Evolutionary conservation across 1,140 invertebrate genomes (phyloP).

Genomic region (Polypedilum vanderplanki): DNA sequence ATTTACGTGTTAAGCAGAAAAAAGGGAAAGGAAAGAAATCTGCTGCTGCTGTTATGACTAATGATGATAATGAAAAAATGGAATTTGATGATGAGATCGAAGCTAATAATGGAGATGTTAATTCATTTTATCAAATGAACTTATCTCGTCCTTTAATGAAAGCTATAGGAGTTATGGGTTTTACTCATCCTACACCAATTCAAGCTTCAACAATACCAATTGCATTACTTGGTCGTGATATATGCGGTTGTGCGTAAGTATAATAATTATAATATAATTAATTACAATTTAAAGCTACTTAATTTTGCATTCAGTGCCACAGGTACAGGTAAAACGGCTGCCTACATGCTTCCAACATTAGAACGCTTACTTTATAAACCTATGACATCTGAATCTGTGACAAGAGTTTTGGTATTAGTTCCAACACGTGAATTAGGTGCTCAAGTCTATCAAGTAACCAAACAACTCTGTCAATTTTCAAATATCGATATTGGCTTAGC

Average conservation of each 20-base stretch:
- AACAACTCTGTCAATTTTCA: slow-evolving; percentile 83
- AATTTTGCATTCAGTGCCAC: slow-evolving; percentile 91
- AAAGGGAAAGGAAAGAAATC: slow-evolving; percentile 49
- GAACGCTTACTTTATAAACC: slow-evolving; percentile 83
- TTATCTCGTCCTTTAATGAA: slow-evolving; percentile 82
- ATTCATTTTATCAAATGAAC: slow-evolving; percentile 89
- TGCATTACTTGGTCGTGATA: slow-evolving; percentile 65
- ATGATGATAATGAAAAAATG: slow-evolving; percentile 54
- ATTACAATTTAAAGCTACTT: not conserved
- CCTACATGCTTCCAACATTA: slow-evolving; percentile 95
- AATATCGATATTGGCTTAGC: slow-evolving; percentile 72
- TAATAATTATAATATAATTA: not conserved
- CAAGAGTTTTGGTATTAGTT: slow-evolving; percentile 86
- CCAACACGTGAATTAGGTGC: slow-evolving; percentile 95
- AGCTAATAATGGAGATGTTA: slow-evolving; percentile 53
- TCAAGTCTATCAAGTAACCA: slow-evolving; percentile 84
- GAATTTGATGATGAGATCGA: slow-evolving; percentile 68
- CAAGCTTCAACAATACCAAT: slow-evolving; percentile 91
- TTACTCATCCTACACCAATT: slow-evolving; percentile 91
- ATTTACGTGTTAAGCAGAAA: slow-evolving; percentile 51
- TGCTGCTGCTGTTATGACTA: slow-evolving; percentile 44
- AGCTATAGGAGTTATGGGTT: slow-evolving; percentile 79
- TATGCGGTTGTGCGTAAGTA: slow-evolving; percentile 39
- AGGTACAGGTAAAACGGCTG: slow-evolving; percentile 96
- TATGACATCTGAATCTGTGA: slow-evolving; percentile 54